Evolutionary conservation across 1,140 invertebrate species (phyloP).

Genomic region (Papilio glaucus): DNA sequence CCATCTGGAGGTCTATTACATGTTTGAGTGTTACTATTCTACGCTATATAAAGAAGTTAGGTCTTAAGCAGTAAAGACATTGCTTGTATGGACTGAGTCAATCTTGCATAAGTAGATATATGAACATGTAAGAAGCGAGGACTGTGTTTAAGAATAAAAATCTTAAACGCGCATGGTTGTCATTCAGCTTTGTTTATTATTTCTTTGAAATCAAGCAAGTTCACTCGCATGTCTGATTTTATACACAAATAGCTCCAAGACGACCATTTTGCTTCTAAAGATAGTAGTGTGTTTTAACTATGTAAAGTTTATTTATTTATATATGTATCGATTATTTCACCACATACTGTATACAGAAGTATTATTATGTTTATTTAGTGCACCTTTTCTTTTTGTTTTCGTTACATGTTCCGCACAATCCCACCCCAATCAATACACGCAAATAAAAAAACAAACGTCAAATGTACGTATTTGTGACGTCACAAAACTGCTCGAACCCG

Average conservation of each 20-base stretch:
- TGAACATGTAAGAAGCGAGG: no score
- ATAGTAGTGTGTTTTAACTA: neutral
- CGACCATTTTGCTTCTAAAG: neutral
- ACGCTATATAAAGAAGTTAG: no score
- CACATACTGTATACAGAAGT: slow-evolving; percentile 49
- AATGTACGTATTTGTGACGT: slow-evolving; percentile 54
- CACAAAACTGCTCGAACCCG: slow-evolving; percentile 51
- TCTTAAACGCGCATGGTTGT: neutral
- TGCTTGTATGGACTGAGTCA: no score
- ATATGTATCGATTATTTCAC: slow-evolving; percentile 50
- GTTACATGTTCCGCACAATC: slow-evolving; percentile 82
- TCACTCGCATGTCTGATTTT: neutral
- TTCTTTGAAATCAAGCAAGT: slow-evolving; percentile 7
- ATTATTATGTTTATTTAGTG: slow-evolving; percentile 80
- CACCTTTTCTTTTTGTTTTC: slow-evolving; percentile 82
- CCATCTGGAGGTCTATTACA: no score
- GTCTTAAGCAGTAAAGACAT: no score
- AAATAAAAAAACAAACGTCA: slow-evolving; percentile 64
- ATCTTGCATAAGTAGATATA: no score
- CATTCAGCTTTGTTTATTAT: neutral
- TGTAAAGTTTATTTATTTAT: slow-evolving; percentile 40
- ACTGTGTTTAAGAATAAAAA: no score
- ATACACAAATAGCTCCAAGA: neutral
- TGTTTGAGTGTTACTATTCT: no score
- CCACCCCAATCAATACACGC: slow-evolving; percentile 52